A percentile compares a stretch with the other conserved stretches of the same genome.
Conservation (phyloP, 2,113 vertebrate genomes). For the Polypterus bichir region DNA sequence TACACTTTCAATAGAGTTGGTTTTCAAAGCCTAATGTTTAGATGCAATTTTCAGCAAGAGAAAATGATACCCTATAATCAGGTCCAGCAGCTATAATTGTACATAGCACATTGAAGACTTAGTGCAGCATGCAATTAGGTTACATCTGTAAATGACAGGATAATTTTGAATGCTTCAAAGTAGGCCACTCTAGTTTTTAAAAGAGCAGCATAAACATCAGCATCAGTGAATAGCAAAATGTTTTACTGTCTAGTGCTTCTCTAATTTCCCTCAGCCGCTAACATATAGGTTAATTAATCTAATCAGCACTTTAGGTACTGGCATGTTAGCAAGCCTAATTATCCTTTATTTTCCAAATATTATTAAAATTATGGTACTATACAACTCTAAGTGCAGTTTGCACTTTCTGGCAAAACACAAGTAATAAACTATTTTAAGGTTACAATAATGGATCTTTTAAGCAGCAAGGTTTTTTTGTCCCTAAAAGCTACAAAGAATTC, state of each 20-base stretch:
- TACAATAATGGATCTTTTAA: too few relatives aligned
- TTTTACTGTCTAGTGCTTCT: constrained; percentile 16
- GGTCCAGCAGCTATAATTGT: not conserved
- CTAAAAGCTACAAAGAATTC: too few relatives aligned
- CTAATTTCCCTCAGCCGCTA: not conserved
- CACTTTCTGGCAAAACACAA: too few relatives aligned
- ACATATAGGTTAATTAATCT: constrained; percentile 33
- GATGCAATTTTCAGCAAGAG: not conserved
- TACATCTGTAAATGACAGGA: not conserved
- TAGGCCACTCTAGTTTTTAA: not conserved
- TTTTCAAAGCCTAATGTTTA: not conserved
- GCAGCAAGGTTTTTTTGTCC: too few relatives aligned
- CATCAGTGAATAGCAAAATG: not conserved
- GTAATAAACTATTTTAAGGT: too few relatives aligned
- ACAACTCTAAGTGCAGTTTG: not conserved
- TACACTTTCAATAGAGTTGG: not conserved
- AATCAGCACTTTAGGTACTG: constrained; percentile 25
- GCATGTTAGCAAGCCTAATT: constrained; percentile 9
- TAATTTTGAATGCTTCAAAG: not conserved
- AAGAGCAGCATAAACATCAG: constrained; percentile 3
- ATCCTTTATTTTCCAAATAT: constrained; percentile 10
- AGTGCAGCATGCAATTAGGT: not conserved
- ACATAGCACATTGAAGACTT: not conserved
- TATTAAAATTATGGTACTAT: not conserved
- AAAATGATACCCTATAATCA: constrained; percentile 5